These are phyloP conservation scores for Macaria liturata DNA, from an alignment of 2,888 invertebrate genomes.

Conservation along the genomic window DNA sequence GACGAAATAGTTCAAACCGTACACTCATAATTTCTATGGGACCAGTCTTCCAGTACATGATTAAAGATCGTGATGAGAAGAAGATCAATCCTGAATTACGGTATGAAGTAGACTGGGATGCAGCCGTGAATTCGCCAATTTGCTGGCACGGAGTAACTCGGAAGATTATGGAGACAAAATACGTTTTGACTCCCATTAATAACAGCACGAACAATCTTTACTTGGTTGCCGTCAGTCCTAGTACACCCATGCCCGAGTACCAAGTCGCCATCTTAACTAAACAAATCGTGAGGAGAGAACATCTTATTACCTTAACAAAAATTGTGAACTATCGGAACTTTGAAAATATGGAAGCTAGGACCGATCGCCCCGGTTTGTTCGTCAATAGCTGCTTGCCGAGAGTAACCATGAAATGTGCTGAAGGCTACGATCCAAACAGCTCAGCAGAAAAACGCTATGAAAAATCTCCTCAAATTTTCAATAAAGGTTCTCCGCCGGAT, in stretches of 20 bases:
- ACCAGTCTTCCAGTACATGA: slow-evolving; percentile 10
- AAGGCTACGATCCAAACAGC: slow-evolving; percentile 3
- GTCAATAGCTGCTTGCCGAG: slow-evolving; percentile 1
- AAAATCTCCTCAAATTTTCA: not conserved
- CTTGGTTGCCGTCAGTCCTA: not conserved
- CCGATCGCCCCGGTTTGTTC: slow-evolving; percentile 1
- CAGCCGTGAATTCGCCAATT: slow-evolving; percentile 19
- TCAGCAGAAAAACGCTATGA: not conserved
- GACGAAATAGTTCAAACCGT: not conserved
- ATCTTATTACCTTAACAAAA: not conserved
- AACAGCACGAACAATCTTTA: slow-evolving; percentile 3
- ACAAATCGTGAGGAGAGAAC: not conserved
- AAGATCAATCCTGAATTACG: not conserved
- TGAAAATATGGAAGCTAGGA: not conserved
- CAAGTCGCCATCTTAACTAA: slow-evolving; percentile 22
- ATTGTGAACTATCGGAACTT: slow-evolving; percentile 9
- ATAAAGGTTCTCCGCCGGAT: slow-evolving; percentile 5
- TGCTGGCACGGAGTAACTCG: slow-evolving; percentile 7
- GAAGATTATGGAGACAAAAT: not conserved
- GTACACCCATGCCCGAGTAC: slow-evolving; percentile 11
- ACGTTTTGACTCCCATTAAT: slow-evolving; percentile 9
- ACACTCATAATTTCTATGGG: not conserved
- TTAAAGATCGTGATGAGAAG: not conserved
- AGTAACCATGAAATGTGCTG: slow-evolving; percentile 5
- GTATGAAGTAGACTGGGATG: slow-evolving; percentile 11